These are phyloP conservation scores for Zygogramma bicolorata DNA, from an alignment of 2,888 invertebrate species.

Conservation along the genomic window DNA sequence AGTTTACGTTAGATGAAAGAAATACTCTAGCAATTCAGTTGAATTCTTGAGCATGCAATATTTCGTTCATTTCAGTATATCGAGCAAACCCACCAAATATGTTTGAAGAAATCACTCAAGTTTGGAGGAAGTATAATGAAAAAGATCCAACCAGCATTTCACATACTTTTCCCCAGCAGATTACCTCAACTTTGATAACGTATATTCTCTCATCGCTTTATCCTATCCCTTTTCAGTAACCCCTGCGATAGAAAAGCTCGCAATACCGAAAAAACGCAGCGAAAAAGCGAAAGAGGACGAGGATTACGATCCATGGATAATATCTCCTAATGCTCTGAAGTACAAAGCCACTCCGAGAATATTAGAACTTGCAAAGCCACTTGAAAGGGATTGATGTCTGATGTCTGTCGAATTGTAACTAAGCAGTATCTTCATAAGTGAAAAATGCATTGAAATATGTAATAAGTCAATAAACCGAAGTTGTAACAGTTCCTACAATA, in stretches of 20 bases:
- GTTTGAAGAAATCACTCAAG: slow-evolving; percentile 45
- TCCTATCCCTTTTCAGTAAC: slow-evolving; percentile 56
- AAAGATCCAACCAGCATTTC: not conserved
- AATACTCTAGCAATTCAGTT: no score
- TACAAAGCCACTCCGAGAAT: slow-evolving; percentile 66
- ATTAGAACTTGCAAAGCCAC: slow-evolving; percentile 67
- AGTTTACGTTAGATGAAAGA: no score
- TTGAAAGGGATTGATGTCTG: slow-evolving; percentile 52
- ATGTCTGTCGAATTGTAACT: not conserved
- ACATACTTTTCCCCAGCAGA: no score
- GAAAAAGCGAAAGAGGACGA: slow-evolving; percentile 64
- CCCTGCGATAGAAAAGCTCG: slow-evolving; percentile 56
- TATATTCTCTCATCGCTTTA: not conserved
- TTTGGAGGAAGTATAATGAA: slow-evolving; percentile 43
- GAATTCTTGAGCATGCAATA: no score
- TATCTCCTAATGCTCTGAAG: slow-evolving; percentile 68
- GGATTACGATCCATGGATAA: slow-evolving; percentile 68
- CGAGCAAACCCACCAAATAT: no score
- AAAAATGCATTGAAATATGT: not conserved
- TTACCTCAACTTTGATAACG: no score
- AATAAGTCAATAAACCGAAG: not conserved
- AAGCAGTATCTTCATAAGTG: not conserved
- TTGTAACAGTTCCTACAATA: no score
- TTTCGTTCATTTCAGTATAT: no score
- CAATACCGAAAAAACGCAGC: slow-evolving; percentile 59